Evolutionary conservation across 2,888 invertebrate species (phyloP).

Genomic region (Dicranocentrus wangi): DNA sequence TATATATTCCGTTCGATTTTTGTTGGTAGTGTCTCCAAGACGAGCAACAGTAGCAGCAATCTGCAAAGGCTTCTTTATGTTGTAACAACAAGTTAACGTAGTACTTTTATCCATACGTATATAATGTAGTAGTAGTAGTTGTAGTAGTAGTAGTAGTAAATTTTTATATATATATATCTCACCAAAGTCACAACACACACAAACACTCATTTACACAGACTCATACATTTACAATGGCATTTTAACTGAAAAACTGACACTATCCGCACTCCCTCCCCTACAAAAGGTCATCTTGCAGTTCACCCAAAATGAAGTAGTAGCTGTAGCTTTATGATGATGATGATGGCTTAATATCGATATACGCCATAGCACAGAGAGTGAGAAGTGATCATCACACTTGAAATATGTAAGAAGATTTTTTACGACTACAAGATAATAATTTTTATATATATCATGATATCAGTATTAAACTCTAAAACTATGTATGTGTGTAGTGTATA

Average conservation of each 20-base stretch:
- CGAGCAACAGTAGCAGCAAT: conserved; percentile 39
- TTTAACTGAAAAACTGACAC: conserved; percentile 45
- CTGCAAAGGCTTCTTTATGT: conserved; percentile 38
- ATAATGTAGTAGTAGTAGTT: too few relatives aligned
- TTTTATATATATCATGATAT: too few relatives aligned
- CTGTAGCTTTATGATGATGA: conserved; percentile 24
- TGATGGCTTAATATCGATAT: conserved; percentile 50
- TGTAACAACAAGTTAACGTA: conserved; percentile 26
- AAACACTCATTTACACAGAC: conserved; percentile 35
- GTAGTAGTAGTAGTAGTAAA: too few relatives aligned
- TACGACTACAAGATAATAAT: too few relatives aligned
- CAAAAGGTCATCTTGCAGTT: conserved; percentile 6
- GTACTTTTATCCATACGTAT: background rate
- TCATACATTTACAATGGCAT: conserved; percentile 19
- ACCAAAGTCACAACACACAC: conserved; percentile 45
- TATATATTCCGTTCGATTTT: conserved; percentile 23
- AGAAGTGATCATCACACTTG: conserved; percentile 26
- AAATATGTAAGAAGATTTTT: too few relatives aligned
- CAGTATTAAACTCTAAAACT: background rate
- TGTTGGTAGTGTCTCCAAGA: conserved; percentile 37
- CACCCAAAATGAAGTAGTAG: background rate
- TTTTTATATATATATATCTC: background rate
- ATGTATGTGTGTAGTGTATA: too few relatives aligned
- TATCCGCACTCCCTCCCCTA: background rate
- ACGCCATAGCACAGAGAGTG: conserved; percentile 33